phyloP scores from a whole-genome alignment of 2,113 vertebrate genomes.

The Triplophysa rosa region DNA sequence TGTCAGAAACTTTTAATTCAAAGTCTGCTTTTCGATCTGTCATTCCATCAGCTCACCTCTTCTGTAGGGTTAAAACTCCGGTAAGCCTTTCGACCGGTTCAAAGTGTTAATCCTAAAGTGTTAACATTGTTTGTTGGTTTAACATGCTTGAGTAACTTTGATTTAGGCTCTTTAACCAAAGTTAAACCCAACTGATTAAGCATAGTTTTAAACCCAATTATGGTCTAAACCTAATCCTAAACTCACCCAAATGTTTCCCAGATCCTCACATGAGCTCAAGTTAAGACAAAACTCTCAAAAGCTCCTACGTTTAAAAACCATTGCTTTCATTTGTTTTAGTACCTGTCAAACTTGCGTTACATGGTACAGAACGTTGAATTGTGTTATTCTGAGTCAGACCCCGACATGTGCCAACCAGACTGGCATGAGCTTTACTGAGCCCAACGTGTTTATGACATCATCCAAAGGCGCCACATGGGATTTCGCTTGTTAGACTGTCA shows the following conservation, averaged over 20 bases:
- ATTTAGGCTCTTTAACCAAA: neutral
- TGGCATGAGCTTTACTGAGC: constrained; percentile 16
- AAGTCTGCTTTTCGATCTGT: neutral
- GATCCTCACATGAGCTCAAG: neutral
- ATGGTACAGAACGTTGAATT: constrained; percentile 25
- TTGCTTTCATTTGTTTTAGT: neutral
- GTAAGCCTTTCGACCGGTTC: constrained; percentile 38
- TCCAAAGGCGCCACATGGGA: constrained; percentile 13
- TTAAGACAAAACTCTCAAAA: too few relatives aligned
- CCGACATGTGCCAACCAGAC: constrained; percentile 4
- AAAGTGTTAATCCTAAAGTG: constrained; percentile 52
- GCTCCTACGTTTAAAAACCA: neutral
- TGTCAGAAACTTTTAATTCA: too few relatives aligned
- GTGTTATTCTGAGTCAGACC: neutral
- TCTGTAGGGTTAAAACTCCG: constrained; percentile 33
- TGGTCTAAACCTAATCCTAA: constrained; percentile 24
- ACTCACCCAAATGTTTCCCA: constrained; percentile 8
- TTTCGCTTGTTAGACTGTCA: neutral
- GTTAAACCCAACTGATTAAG: constrained; percentile 10
- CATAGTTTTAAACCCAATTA: constrained; percentile 1
- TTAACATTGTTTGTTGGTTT: constrained; percentile 65
- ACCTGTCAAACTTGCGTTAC: constrained; percentile 5
- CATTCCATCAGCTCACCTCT: constrained; percentile 29
- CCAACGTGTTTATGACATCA: constrained; percentile 44
- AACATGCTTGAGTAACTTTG: constrained; percentile 18